These are phyloP conservation scores for Sardina pilchardus DNA, from an alignment of 2,113 vertebrate genomes.

Conservation along the genomic window DNA sequence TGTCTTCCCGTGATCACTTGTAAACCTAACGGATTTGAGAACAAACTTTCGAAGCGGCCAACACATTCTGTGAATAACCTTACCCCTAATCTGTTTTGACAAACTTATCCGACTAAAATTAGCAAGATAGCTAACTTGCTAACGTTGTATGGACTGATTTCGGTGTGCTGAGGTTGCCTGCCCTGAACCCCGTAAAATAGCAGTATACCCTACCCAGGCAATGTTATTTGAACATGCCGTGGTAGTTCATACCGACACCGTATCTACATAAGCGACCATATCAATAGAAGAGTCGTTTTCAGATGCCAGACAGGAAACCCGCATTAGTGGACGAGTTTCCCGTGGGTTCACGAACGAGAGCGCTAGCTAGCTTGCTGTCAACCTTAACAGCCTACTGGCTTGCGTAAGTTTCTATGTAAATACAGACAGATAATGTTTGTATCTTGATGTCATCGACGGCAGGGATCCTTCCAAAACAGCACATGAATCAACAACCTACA, in stretches of 20 bases:
- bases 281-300: background rate
- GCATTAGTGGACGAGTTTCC: background rate
- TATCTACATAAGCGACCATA: background rate
- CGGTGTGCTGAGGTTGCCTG: background rate
- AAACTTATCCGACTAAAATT: conserved; percentile 6
- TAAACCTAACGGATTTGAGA: background rate
- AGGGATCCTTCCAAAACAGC: background rate
- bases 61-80: background rate
- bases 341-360: background rate
- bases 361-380: conserved; percentile 4
- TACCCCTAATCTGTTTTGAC: background rate
- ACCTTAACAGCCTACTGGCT: background rate
- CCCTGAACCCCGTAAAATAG: background rate
- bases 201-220: background rate
- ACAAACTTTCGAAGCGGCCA: background rate
- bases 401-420: background rate
- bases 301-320: background rate
- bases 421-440: background rate
- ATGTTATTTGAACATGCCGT: background rate
- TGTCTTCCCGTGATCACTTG: background rate
- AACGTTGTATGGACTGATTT: background rate
- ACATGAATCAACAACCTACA: background rate
- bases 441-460: background rate
- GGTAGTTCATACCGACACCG: background rate
- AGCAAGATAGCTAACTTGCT: background rate